Evolutionary conservation across 2,888 invertebrate genomes (phyloP).

Genomic region (Leptinotarsa peninsularis): DNA sequence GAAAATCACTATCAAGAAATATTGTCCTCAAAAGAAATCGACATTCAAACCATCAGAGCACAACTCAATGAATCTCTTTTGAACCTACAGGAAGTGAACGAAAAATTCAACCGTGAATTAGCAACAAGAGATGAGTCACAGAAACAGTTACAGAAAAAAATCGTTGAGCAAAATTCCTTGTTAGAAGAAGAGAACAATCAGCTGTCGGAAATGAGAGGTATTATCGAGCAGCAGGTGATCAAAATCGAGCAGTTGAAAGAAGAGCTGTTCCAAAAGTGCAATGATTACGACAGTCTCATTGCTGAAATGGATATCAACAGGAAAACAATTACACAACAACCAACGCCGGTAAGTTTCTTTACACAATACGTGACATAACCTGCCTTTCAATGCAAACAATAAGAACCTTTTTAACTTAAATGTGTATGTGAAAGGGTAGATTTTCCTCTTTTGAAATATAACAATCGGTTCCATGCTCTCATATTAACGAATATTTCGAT

Average conservation of each 20-base stretch:
- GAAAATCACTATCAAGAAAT: constrained; percentile 57
- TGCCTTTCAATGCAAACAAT: no score
- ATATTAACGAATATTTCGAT: no score
- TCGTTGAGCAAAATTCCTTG: constrained; percentile 69
- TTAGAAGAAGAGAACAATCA: constrained; percentile 71
- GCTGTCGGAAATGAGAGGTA: constrained; percentile 71
- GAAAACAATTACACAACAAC: constrained; percentile 48
- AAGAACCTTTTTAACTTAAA: no score
- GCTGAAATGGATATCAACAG: constrained; percentile 62
- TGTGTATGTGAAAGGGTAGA: no score
- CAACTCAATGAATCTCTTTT: constrained; percentile 52
- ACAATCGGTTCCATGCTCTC: no score
- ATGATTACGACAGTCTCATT: constrained; percentile 69
- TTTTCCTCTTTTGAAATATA: no score
- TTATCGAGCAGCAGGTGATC: constrained; percentile 77
- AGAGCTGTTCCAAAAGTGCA: constrained; percentile 72
- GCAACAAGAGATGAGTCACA: constrained; percentile 23
- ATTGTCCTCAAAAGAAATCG: constrained; percentile 56
- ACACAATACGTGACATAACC: no score
- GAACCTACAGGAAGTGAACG: constrained; percentile 38
- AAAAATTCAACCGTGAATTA: constrained; percentile 34
- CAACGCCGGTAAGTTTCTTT: background rate
- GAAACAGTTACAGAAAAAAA: constrained; percentile 65
- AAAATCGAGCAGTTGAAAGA: constrained; percentile 81
- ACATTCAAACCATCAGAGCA: constrained; percentile 53